Evolutionary conservation across 2,797 vertebrate genomes (phyloP).

Genomic region (Hydrophis major): DNA sequence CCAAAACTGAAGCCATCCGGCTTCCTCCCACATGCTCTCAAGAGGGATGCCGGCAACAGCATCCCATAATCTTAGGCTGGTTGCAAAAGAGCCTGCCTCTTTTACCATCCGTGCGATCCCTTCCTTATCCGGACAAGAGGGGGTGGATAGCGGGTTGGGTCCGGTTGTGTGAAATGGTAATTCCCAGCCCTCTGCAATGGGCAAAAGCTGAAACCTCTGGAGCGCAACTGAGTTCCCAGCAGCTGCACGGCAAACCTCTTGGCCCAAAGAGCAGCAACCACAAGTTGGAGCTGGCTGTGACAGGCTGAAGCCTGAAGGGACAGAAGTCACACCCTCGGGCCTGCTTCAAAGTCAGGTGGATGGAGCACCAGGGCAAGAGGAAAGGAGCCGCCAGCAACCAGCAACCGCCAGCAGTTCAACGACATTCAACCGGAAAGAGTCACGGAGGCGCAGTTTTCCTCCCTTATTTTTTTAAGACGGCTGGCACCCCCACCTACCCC

Average conservation of each 20-base stretch:
- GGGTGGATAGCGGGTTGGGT: background rate
- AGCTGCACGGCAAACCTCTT: background rate
- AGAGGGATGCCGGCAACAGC: background rate
- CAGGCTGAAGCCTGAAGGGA: background rate
- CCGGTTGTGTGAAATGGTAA: background rate
- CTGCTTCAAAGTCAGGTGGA: background rate
- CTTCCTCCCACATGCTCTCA: background rate
- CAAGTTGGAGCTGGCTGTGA: background rate
- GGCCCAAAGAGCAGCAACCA: background rate
- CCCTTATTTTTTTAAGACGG: background rate
- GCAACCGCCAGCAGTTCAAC: background rate
- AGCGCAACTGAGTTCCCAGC: background rate
- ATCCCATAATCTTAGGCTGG: no score
- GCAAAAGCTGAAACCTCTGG: background rate
- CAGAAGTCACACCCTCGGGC: no score
- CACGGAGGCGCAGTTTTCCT: background rate
- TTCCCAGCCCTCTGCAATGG: background rate
- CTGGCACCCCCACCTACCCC: constrained; percentile 24
- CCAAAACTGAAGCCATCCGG: background rate
- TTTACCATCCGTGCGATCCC: no score
- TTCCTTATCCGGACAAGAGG: background rate
- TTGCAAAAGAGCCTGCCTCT: background rate
- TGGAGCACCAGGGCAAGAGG: background rate
- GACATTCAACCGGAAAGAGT: background rate
- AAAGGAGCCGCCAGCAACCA: rapidly evolving